These are phyloP conservation scores for Brachionus calyciflorus DNA, from an alignment of 1,140 invertebrate species.

Conservation along the genomic window DNA sequence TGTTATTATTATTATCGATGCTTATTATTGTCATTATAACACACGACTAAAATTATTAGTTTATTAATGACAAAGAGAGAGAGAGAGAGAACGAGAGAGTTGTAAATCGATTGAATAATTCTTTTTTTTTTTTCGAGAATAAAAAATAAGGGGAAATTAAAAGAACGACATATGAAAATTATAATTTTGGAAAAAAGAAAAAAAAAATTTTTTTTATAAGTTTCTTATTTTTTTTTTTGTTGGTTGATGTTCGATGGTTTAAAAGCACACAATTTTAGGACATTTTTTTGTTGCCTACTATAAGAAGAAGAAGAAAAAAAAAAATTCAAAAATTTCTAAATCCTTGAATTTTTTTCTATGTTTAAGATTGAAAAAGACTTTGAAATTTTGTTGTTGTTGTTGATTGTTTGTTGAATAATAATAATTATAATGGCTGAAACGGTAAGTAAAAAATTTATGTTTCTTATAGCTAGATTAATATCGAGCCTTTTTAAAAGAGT, in stretches of 20 bases:
- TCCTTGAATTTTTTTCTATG: no score
- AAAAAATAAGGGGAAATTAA: neutral
- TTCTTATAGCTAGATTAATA: neutral
- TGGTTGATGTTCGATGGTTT: no score
- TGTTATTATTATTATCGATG: no score
- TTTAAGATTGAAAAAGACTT: no score
- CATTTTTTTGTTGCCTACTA: neutral
- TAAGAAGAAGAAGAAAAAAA: neutral
- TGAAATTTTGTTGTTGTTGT: no score
- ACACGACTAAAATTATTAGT: slow-evolving; percentile 59
- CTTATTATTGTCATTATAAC: no score
- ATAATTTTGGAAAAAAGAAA: neutral
- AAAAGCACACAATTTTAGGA: slow-evolving; percentile 1
- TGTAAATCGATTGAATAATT: slow-evolving; percentile 25
- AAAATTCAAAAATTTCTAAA: no score
- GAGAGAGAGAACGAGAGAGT: neutral
- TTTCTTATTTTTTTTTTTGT: no score
- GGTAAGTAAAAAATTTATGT: neutral
- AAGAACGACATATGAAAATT: neutral
- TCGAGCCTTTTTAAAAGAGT: neutral
- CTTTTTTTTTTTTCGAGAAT: neutral
- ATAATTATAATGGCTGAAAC: neutral
- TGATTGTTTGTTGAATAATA: neutral
- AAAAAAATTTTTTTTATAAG: neutral
- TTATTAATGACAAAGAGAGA: no score